phyloP scores from a whole-genome alignment of 1,140 invertebrate species.

The Eufriesea mexicana region DNA sequence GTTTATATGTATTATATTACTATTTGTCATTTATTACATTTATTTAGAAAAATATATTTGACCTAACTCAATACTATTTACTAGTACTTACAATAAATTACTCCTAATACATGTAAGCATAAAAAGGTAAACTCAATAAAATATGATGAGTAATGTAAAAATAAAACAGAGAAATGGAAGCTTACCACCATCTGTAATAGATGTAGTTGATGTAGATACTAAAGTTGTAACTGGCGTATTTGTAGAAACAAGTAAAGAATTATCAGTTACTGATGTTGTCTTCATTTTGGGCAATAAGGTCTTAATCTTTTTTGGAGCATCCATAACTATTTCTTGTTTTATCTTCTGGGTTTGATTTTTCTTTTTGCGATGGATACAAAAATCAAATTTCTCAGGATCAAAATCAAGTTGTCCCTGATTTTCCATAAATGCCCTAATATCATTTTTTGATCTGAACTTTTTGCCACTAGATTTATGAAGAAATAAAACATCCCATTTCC shows the following conservation, averaged over 20 bases:
- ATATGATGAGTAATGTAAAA: conserved; percentile 33
- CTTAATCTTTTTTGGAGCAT: conserved; percentile 77
- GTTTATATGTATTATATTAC: conserved; percentile 7
- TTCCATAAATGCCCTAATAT: conserved; percentile 79
- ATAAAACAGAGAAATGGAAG: conserved; percentile 24
- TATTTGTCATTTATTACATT: not conserved
- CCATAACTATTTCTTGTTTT: conserved; percentile 65
- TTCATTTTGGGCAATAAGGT: conserved; percentile 79
- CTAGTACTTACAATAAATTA: conserved; percentile 74
- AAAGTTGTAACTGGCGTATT: conserved; percentile 36
- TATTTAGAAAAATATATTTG: conserved; percentile 22
- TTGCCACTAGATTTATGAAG: conserved; percentile 82
- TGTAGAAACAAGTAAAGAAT: conserved; percentile 40
- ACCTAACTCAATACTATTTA: not conserved
- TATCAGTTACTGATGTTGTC: conserved; percentile 50
- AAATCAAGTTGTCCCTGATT: conserved; percentile 76
- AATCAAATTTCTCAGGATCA: conserved; percentile 81
- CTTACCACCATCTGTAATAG: conserved; percentile 72
- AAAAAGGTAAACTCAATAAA: conserved; percentile 51
- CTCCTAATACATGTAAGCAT: conserved; percentile 65
- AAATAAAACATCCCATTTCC: conserved; percentile 91
- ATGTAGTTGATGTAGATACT: conserved; percentile 58
- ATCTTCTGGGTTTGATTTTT: conserved; percentile 56
- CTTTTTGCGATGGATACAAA: conserved; percentile 79
- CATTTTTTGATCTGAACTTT: conserved; percentile 81